A percentile compares a stretch with the other conserved stretches of the same genome.
Conservation (phyloP, 1,140 invertebrate genomes). For the Drosophila carrolli region DNA sequence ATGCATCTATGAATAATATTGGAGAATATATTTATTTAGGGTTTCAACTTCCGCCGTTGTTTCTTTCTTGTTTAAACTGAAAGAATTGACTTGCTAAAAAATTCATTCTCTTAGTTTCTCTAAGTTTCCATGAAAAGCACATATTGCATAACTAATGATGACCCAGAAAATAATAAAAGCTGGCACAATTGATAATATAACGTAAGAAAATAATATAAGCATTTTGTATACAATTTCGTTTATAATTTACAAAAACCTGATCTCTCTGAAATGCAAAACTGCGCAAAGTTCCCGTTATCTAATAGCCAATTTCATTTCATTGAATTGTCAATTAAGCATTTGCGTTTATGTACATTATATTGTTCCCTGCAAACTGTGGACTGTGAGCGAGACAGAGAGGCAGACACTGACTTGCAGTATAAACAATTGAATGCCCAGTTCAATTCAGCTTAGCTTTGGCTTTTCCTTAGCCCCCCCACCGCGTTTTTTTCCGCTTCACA, state of each 20-base stretch:
- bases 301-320: constrained; percentile 71
- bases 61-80: no score
- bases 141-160: neutral
- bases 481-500: neutral
- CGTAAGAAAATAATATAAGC: neutral
- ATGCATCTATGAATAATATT: no score
- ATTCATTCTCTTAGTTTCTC: no score
- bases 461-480: neutral
- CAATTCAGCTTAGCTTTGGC: constrained; percentile 18
- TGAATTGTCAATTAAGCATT: constrained; percentile 71
- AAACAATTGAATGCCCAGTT: constrained; percentile 52
- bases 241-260: constrained; percentile 17
- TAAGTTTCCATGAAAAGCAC: no score
- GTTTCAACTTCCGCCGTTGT: no score
- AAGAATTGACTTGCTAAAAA: no score
- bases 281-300: constrained; percentile 68
- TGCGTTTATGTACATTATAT: constrained; percentile 24
- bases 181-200: neutral
- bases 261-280: constrained; percentile 35
- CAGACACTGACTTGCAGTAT: constrained; percentile 18
- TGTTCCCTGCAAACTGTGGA: constrained; percentile 54
- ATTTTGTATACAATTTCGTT: constrained; percentile 1
- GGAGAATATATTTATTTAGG: no score
- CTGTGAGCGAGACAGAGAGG: constrained; percentile 21
- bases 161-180: neutral